Percentiles rank a stretch among this genome's conserved stretches.
These are phyloP conservation scores for Pyrocephalus nanus DNA, from an alignment of 2,797 vertebrate species.

Conservation along the genomic window DNA sequence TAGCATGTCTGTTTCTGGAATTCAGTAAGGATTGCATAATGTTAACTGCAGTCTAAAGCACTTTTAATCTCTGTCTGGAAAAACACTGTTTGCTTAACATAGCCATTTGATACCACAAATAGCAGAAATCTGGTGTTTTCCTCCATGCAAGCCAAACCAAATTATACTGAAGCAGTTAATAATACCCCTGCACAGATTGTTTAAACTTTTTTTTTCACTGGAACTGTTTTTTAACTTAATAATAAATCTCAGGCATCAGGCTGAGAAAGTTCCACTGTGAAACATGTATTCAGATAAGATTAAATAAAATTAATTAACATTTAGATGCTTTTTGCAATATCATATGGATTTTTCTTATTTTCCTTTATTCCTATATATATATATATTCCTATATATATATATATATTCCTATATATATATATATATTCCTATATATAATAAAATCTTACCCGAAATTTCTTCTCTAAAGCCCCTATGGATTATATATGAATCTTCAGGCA, in stretches of 20 bases:
- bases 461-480: neutral
- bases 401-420: no score
- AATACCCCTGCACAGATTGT: neutral
- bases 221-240: neutral
- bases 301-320: neutral
- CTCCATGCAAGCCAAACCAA: slow-evolving; percentile 8
- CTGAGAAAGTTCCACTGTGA: neutral
- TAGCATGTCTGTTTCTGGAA: neutral
- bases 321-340: neutral
- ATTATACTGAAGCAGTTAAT: slow-evolving; percentile 4
- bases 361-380: neutral
- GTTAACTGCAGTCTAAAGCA: neutral
- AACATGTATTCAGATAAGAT: neutral
- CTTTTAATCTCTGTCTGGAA: neutral
- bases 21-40: neutral
- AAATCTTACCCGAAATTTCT: neutral
- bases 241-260: neutral
- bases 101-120: neutral
- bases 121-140: slow-evolving; percentile 17
- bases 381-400: no score
- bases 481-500: neutral
- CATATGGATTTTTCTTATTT: neutral
- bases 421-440: no score
- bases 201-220: neutral
- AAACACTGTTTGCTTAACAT: slow-evolving; percentile 24